Percentiles rank a stretch among this genome's conserved stretches.
phyloP scores from a whole-genome alignment of 2,797 vertebrate genomes.

The Novumbra hubbsi region DNA sequence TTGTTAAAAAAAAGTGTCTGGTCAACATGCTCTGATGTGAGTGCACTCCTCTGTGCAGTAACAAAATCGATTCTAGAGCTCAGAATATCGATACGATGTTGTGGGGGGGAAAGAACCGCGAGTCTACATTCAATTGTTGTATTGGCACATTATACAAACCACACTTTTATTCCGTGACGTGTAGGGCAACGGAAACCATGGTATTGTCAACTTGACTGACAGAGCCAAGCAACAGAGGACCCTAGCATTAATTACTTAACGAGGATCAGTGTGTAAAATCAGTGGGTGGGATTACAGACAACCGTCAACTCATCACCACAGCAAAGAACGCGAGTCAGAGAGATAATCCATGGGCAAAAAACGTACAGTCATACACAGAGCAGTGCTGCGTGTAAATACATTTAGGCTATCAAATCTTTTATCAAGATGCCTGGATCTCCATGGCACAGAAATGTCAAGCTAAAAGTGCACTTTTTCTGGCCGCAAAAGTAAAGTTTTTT shows the following conservation, averaged over 20 bases:
- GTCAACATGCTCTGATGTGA: too few species aligned
- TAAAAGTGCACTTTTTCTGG: neutral
- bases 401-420: neutral
- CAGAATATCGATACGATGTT: too few species aligned
- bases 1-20: too few species aligned
- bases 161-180: too few species aligned
- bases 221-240: neutral
- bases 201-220: neutral
- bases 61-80: too few species aligned
- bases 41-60: too few species aligned
- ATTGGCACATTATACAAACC: too few species aligned
- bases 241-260: neutral
- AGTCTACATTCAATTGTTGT: too few species aligned
- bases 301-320: neutral
- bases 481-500: neutral
- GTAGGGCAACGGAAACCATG: neutral
- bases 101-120: too few species aligned
- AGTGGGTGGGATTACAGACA: neutral
- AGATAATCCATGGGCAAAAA: neutral
- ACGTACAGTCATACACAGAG: neutral
- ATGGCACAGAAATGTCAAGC: neutral
- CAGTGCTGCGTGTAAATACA: too few species aligned
- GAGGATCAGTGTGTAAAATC: neutral
- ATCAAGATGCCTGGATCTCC: neutral
- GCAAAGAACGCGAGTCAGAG: neutral